These are phyloP conservation scores for Muschampia plurimacula DNA, from an alignment of 2,888 invertebrate species.

Conservation along the genomic window DNA sequence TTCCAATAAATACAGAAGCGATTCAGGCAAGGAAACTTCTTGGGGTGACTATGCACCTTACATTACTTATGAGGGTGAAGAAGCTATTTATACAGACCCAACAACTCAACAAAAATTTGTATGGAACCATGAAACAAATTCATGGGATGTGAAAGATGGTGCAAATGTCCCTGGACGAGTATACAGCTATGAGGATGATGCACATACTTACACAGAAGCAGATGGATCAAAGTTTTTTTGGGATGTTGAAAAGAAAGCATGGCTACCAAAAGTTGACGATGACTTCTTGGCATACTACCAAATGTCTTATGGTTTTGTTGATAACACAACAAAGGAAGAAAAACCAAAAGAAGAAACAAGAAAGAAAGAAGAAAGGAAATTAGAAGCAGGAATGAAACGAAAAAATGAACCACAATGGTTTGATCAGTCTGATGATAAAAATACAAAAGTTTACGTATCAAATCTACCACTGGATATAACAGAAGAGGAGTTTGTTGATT, in stretches of 20 bases:
- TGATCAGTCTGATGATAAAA: constrained; percentile 92
- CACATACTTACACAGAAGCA: constrained; percentile 91
- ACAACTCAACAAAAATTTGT: constrained; percentile 87
- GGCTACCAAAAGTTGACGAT: constrained; percentile 98
- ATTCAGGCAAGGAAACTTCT: constrained; percentile 31
- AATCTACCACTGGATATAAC: constrained; percentile 95
- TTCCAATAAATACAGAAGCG: constrained; percentile 14
- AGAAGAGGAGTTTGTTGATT: constrained; percentile 94
- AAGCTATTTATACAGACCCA: constrained; percentile 92
- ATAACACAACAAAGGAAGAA: constrained; percentile 78
- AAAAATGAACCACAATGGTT: constrained; percentile 93
- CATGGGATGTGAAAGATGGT: constrained; percentile 71
- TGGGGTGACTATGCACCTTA: constrained; percentile 85
- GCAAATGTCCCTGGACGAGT: constrained; percentile 65
- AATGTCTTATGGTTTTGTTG: constrained; percentile 95
- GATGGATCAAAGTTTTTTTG: constrained; percentile 97
- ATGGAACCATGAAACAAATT: constrained; percentile 84
- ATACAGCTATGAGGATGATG: constrained; percentile 91
- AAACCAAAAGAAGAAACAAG: constrained; percentile 60
- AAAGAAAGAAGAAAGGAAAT: constrained; percentile 67
- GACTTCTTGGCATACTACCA: constrained; percentile 98
- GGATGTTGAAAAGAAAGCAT: constrained; percentile 95
- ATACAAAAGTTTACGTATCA: constrained; percentile 98
- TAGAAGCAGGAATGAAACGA: constrained; percentile 81
- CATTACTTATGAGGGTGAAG: constrained; percentile 89